Conservation (phyloP, 2,797 vertebrate species). For the Sylvilagus floridanus region DNA sequence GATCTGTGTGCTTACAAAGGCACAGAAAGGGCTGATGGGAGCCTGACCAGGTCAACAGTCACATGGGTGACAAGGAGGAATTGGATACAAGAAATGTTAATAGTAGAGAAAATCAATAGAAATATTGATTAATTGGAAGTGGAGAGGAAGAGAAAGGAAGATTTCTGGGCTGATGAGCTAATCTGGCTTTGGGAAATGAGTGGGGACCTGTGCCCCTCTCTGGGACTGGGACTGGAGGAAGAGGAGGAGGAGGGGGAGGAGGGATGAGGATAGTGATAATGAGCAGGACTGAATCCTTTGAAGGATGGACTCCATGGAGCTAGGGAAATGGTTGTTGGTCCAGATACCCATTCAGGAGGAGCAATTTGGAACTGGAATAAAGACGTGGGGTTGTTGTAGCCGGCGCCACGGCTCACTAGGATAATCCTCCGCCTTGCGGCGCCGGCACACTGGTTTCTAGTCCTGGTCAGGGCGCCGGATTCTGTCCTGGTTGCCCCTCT, state of each 20-base stretch:
- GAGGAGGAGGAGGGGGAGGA: not conserved
- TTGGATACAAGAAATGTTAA: not conserved
- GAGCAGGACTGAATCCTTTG: not conserved
- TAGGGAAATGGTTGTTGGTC: not conserved
- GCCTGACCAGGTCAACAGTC: too few species aligned
- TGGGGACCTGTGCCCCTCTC: not conserved
- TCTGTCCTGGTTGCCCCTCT: too few species aligned
- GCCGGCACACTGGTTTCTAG: too few species aligned
- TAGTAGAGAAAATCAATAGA: not conserved
- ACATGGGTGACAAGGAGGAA: not conserved
- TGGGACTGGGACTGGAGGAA: not conserved
- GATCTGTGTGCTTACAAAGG: not conserved
- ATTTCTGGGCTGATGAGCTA: not conserved
- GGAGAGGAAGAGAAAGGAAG: not conserved
- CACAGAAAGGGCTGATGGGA: not conserved
- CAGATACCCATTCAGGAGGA: not conserved
- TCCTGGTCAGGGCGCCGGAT: too few species aligned
- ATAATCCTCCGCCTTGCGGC: too few species aligned
- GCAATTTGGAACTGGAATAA: not conserved
- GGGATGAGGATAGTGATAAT: not conserved
- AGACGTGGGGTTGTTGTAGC: not conserved
- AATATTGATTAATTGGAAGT: not conserved
- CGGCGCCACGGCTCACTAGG: too few species aligned
- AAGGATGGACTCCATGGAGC: not conserved
- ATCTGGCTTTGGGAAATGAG: not conserved